Conservation (phyloP, 1,140 invertebrate species). For the Macrocentrus cingulum region DNA sequence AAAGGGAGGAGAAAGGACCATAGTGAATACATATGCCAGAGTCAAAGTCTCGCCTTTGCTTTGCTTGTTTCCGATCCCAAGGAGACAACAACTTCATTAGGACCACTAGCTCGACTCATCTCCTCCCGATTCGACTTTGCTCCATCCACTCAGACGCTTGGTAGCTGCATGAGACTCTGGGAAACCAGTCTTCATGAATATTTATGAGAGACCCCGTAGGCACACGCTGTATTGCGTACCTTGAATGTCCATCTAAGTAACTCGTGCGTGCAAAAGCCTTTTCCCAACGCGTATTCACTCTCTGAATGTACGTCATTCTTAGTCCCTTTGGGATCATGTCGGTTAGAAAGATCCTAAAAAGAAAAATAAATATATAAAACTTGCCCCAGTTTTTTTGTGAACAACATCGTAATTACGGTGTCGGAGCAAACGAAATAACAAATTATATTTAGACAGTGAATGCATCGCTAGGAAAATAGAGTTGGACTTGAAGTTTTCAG, state of each 20-base stretch:
- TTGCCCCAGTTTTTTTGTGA: too few species aligned
- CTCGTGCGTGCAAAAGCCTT: constrained; percentile 15
- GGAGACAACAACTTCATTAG: constrained; percentile 58
- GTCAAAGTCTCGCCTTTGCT: constrained; percentile 32
- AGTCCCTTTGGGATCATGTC: background rate
- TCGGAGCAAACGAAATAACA: background rate
- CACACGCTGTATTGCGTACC: constrained; percentile 12
- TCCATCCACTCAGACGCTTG: constrained; percentile 5
- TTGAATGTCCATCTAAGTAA: background rate
- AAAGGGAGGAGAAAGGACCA: constrained; percentile 35
- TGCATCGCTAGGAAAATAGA: background rate
- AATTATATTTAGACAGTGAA: background rate
- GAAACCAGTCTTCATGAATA: constrained; percentile 44
- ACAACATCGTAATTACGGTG: too few species aligned
- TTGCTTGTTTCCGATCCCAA: constrained; percentile 48
- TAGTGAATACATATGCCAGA: constrained; percentile 11
- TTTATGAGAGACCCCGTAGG: constrained; percentile 38
- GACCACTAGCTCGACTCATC: constrained; percentile 45
- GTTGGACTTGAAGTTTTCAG: background rate
- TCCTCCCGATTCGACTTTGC: constrained; percentile 48
- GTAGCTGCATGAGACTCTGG: background rate
- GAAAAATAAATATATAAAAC: too few species aligned
- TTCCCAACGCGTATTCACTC: background rate
- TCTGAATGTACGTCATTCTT: background rate
- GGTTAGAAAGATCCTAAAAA: too few species aligned